Evolutionary conservation across 2,888 invertebrate genomes (phyloP).

Genomic region (Spisula solida): DNA sequence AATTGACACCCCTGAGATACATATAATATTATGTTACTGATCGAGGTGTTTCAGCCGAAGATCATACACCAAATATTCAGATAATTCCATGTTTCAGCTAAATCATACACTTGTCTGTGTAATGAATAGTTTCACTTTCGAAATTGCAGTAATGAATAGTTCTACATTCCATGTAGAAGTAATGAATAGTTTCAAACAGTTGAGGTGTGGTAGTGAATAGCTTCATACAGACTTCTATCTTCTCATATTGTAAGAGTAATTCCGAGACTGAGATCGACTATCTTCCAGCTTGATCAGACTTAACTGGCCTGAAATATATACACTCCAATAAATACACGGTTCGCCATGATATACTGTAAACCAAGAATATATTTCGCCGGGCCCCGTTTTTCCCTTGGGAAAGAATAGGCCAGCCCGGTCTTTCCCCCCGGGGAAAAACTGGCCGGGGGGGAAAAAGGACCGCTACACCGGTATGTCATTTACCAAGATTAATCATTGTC

Average conservation of each 20-base stretch:
- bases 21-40: too few species aligned
- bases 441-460: too few species aligned
- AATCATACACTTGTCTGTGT: neutral
- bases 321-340: neutral
- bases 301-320: slow-evolving; percentile 61
- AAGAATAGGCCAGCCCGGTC: too few species aligned
- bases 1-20: too few species aligned
- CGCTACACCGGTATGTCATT: too few species aligned
- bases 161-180: neutral
- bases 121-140: neutral
- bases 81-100: too few species aligned
- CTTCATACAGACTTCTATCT: slow-evolving; percentile 24
- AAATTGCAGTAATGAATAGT: neutral
- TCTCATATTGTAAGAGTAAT: slow-evolving; percentile 71
- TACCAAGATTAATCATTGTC: too few species aligned
- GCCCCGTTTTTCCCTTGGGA: too few species aligned
- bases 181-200: neutral
- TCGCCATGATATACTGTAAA: neutral
- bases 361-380: too few species aligned
- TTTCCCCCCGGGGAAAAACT: too few species aligned
- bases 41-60: neutral
- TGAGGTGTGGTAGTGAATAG: slow-evolving; percentile 17
- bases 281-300: slow-evolving; percentile 63
- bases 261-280: slow-evolving; percentile 52
- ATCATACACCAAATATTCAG: too few species aligned